Conservation (phyloP, 2,113 vertebrate species). For the Malurus elegans region DNA sequence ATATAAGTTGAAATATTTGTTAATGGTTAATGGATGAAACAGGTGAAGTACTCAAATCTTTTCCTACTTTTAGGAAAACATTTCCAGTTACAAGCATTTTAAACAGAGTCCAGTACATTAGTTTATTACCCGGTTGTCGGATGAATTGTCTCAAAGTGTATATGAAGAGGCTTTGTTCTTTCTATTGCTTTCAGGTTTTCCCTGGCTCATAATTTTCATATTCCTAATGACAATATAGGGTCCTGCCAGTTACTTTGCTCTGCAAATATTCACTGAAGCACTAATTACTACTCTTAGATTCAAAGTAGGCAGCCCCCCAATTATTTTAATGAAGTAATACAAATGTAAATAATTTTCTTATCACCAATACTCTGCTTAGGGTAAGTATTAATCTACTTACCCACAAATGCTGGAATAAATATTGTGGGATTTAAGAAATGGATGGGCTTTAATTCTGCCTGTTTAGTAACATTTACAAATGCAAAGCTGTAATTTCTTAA, state of each 20-base stretch:
- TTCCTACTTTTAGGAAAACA: not conserved
- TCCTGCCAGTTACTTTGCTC: slow-evolving; percentile 22
- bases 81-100: not conserved
- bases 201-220: slow-evolving; percentile 5
- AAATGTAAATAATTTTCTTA: slow-evolving; percentile 17
- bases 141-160: not conserved
- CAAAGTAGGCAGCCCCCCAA: not conserved
- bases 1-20: not conserved
- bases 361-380: not conserved
- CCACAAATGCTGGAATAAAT: slow-evolving; percentile 27
- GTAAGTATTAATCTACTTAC: not conserved
- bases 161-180: not conserved
- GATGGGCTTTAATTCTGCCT: not conserved
- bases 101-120: not conserved
- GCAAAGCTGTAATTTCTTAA: not conserved
- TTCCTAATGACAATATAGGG: not conserved
- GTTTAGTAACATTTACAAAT: not conserved
- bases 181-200: not conserved
- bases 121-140: not conserved
- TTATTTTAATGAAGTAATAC: not conserved
- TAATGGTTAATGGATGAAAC: not conserved
- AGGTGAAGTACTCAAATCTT: not conserved
- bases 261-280: slow-evolving; percentile 8
- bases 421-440: not conserved
- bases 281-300: not conserved